Base-by-base conservation (phyloP, 2,888 invertebrate genomes). In the Penaeus monodon region DNA sequence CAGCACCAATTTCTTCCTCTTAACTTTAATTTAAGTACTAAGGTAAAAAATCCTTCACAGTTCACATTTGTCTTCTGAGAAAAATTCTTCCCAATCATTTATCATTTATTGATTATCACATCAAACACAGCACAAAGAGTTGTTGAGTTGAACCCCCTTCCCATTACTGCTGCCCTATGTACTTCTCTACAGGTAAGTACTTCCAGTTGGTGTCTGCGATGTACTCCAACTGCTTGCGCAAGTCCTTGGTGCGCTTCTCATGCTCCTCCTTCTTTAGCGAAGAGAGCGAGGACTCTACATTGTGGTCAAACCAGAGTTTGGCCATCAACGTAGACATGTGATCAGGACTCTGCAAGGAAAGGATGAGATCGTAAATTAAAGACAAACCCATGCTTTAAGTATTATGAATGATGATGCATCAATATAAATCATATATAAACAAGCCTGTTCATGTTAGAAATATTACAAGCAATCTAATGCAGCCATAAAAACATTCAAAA, bases 141-240 rank as follows among this genome's bases (percentile, higher is more conserved):
- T 17, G 10, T 80, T n/a, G 17, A 80, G 44, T 38, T 83, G 22
- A 24, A 80, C n/a, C 27, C n/a, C 27, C 20, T 57, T 24, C 24
- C 17, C 65, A 77, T 86, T 64, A 89, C 80, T 84, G 81, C 29
- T 89, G 86, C 2, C 89, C 89, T 33, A 89, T 89, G 73, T 87
- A 89, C 64, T 95, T 95, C 90, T 96, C 96, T 91, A 94, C 94
- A 70, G 94, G 93, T 82, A 95, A 95, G 93, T 95, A 96, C 92
- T 95, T 95, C 96, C 96, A 96, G 91, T 96, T 95, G 0, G 96
- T 96, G 84, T 95, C 94, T 92, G 95, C 96, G n/a, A 96, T 93
- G 91, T 95, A 95, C 90, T 96, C 96, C 85, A 96, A 92, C 92
- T 96, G 96, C 92, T 95, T 96, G 88, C 96, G 93, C 68, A 96